Evolutionary conservation across 2,797 vertebrate genomes (phyloP).

Genomic region (Girardinus metallicus): DNA sequence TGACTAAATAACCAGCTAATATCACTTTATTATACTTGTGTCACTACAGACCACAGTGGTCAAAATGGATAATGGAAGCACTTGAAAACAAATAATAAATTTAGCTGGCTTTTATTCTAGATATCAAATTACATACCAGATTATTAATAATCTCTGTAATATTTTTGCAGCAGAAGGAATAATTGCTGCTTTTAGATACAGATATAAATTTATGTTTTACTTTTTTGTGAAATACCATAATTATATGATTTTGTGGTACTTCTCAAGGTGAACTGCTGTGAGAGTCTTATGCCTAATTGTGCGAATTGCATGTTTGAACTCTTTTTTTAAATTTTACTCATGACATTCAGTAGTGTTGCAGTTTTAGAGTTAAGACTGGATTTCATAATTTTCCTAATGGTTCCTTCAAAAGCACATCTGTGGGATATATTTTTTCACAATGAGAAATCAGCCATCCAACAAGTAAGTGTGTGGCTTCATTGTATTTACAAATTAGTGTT

Average conservation of each 20-base stretch:
- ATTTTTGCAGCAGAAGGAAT: background rate
- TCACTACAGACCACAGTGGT: background rate
- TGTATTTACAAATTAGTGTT: background rate
- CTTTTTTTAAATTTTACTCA: background rate
- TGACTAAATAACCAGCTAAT: background rate
- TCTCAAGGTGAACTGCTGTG: background rate
- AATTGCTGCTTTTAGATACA: background rate
- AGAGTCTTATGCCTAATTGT: background rate
- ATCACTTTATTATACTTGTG: background rate
- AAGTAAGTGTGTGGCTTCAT: background rate
- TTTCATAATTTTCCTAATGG: background rate
- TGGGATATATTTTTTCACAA: background rate
- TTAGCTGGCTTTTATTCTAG: background rate
- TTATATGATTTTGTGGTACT: background rate
- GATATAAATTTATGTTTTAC: background rate
- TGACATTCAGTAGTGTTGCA: background rate
- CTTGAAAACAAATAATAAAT: background rate
- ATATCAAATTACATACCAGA: background rate
- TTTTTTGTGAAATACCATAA: background rate
- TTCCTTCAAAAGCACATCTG: background rate
- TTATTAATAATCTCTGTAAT: background rate
- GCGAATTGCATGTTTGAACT: background rate
- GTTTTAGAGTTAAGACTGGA: background rate
- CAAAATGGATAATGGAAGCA: background rate
- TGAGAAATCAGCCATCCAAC: background rate